Evolutionary conservation across 2,797 vertebrate genomes (phyloP).

Genomic region (Setipinna tenuifilis): DNA sequence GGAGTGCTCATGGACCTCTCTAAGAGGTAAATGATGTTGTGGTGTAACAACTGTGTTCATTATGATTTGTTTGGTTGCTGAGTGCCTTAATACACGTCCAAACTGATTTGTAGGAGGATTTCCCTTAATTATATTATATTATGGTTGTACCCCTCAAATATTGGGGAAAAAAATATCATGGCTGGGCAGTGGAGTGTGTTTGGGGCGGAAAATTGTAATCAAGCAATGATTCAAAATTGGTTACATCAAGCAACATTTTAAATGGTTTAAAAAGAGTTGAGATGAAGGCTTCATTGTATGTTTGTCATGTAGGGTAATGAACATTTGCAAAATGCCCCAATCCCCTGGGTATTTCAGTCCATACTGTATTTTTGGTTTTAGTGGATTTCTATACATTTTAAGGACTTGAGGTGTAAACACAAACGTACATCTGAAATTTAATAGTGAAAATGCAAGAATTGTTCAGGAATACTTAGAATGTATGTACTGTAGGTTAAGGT

Average conservation of each 20-base stretch:
- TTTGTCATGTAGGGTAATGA: no score
- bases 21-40: conserved; percentile 82
- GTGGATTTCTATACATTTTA: not conserved
- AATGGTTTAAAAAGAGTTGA: not conserved
- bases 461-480: not conserved
- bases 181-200: not conserved
- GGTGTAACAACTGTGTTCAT: not conserved
- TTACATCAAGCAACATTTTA: not conserved
- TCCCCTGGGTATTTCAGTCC: not conserved
- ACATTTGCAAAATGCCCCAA: no score
- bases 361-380: not conserved
- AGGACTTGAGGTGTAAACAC: not conserved
- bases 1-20: conserved; percentile 97
- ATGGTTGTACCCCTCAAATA: not conserved
- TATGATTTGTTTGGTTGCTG: not conserved
- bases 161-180: not conserved
- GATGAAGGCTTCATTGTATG: no score
- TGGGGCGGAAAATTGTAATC: not conserved
- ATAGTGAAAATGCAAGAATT: not conserved
- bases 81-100: not conserved
- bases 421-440: not conserved
- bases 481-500: not conserved
- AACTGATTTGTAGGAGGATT: not conserved
- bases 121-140: conserved; percentile 41
- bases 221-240: not conserved